phyloP scores from a whole-genome alignment of 2,888 invertebrate species.

The Nematopogon swammerdamellus region DNA sequence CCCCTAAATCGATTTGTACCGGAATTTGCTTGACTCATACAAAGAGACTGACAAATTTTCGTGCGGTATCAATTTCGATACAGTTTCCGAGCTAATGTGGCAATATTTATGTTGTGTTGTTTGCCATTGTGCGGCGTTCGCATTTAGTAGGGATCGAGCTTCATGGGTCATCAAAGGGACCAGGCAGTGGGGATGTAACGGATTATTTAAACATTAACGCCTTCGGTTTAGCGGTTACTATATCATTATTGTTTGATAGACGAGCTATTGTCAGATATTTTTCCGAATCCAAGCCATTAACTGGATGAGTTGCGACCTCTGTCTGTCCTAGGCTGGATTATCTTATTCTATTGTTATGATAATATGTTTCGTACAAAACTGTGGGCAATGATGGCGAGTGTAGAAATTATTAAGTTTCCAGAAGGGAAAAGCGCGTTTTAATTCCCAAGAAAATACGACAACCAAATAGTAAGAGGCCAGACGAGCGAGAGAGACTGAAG shows the following conservation, averaged over 20 bases:
- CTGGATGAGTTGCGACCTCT: neutral
- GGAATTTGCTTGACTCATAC: slow-evolving; percentile 30
- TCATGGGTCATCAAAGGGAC: neutral
- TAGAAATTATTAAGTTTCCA: too few species aligned
- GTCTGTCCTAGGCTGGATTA: too few species aligned
- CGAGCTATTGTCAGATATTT: neutral
- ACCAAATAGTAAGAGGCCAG: too few species aligned
- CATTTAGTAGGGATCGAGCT: neutral
- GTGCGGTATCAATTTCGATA: slow-evolving; percentile 39
- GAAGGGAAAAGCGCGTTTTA: too few species aligned
- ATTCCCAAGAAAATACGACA: too few species aligned
- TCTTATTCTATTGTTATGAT: too few species aligned
- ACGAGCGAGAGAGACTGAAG: too few species aligned
- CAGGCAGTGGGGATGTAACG: slow-evolving; percentile 27
- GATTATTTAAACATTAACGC: slow-evolving; percentile 35
- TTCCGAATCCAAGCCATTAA: neutral
- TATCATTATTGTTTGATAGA: neutral
- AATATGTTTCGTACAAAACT: too few species aligned
- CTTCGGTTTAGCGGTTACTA: slow-evolving; percentile 4
- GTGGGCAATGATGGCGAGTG: too few species aligned
- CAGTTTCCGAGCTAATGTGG: slow-evolving; percentile 44
- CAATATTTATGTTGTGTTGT: slow-evolving; percentile 45
- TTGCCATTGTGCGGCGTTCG: slow-evolving; percentile 26
- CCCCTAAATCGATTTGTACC: slow-evolving; percentile 37
- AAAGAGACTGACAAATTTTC: slow-evolving; percentile 39